These are phyloP conservation scores for Sesamia inferens DNA, from an alignment of 2,888 invertebrate genomes.

Conservation along the genomic window DNA sequence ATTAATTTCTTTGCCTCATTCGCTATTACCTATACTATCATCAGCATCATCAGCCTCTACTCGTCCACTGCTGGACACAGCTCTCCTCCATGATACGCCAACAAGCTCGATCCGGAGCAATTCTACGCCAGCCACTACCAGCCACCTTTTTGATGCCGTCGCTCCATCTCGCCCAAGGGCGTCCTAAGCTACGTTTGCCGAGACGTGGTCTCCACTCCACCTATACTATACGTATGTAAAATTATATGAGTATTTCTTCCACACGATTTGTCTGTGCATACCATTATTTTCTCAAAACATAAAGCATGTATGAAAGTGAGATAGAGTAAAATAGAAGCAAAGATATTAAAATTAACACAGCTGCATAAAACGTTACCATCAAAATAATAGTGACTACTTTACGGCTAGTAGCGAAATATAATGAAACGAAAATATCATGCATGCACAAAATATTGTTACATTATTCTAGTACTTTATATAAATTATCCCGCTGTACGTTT, in stretches of 20 bases:
- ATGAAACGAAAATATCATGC: conserved; percentile 65
- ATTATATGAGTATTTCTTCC: too few relatives aligned
- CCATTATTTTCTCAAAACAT: not conserved
- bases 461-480: conserved; percentile 43
- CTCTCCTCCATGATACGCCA: too few relatives aligned
- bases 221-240: too few relatives aligned
- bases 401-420: conserved; percentile 51
- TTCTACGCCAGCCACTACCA: too few relatives aligned
- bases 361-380: conserved; percentile 50
- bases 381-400: conserved; percentile 50
- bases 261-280: not conserved
- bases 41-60: too few relatives aligned
- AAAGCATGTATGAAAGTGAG: not conserved
- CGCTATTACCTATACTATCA: not conserved
- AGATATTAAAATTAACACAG: conserved; percentile 36
- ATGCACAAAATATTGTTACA: conserved; percentile 22
- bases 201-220: too few relatives aligned
- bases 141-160: too few relatives aligned
- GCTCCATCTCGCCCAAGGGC: too few relatives aligned
- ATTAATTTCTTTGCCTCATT: not conserved
- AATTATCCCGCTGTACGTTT: conserved; percentile 40
- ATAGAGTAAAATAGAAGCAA: conserved; percentile 12
- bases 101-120: too few relatives aligned
- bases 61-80: too few relatives aligned
- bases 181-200: too few relatives aligned